Evolutionary conservation across 2,797 vertebrate species (phyloP).

Genomic region (Anabas testudineus): DNA sequence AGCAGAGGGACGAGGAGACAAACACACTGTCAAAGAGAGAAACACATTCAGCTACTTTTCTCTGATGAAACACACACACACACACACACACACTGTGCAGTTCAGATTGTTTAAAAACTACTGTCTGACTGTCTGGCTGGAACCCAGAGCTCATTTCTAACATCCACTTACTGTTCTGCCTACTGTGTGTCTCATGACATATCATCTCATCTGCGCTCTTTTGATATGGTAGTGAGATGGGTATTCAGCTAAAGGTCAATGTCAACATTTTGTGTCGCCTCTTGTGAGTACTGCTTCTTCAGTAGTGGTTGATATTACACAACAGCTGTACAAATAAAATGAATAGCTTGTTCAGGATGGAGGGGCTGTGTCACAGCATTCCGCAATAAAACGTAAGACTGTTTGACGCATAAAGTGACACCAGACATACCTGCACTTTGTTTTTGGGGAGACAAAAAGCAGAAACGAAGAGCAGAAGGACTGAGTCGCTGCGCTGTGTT

Average conservation of each 20-base stretch:
- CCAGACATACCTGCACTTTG: not conserved
- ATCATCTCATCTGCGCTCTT: slow-evolving; percentile 3
- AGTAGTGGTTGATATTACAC: not conserved
- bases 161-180: slow-evolving; percentile 24
- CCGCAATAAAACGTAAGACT: not conserved
- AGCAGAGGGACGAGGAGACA: slow-evolving; percentile 30
- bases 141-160: slow-evolving; percentile 33
- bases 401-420: not conserved
- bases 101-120: slow-evolving; percentile 47
- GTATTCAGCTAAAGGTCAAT: not conserved
- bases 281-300: not conserved
- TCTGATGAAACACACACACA: slow-evolving; percentile 37
- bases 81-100: slow-evolving; percentile 19
- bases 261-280: not conserved
- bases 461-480: not conserved
- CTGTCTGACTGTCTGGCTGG: slow-evolving; percentile 30
- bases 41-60: slow-evolving; percentile 36
- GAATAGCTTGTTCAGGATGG: not conserved
- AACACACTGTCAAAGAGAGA: slow-evolving; percentile 46
- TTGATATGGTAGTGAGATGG: not conserved
- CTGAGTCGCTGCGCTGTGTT: not conserved
- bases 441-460: not conserved
- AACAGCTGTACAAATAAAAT: not conserved
- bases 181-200: slow-evolving; percentile 17
- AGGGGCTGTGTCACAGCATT: not conserved